Conservation (phyloP, 2,888 invertebrate species). For the Erebia palarica region DNA sequence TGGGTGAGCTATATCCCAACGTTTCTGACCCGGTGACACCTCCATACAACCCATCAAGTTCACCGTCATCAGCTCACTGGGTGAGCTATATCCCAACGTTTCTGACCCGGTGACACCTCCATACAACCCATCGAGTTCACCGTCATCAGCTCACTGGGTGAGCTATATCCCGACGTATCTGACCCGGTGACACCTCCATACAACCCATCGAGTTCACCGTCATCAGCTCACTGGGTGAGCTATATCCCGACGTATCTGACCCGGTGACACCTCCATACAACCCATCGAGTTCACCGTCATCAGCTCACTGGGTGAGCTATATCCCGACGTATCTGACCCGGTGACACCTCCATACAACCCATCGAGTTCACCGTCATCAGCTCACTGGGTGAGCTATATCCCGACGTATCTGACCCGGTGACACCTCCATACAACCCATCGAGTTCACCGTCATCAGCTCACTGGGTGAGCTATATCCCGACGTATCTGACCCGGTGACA, state of each 20-base stretch:
- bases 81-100: conserved; percentile 56
- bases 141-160: conserved; percentile 84
- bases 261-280: conserved; percentile 94
- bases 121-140: conserved; percentile 94
- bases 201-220: conserved; percentile 93
- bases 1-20: conserved; percentile 66
- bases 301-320: conserved; percentile 80
- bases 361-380: conserved; percentile 90
- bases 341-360: conserved; percentile 93
- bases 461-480: conserved; percentile 65
- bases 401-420: too few relatives aligned
- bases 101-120: too few relatives aligned
- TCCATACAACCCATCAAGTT: conserved; percentile 94
- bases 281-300: conserved; percentile 90
- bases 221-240: conserved; percentile 82
- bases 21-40: too few relatives aligned
- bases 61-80: conserved; percentile 86
- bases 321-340: too few relatives aligned
- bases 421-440: conserved; percentile 93
- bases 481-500: too few relatives aligned
- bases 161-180: too few relatives aligned
- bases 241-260: too few relatives aligned
- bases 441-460: conserved; percentile 89
- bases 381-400: conserved; percentile 72
- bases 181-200: too few relatives aligned